phyloP scores from a whole-genome alignment of 2,113 vertebrate genomes.

The Dolichallabes microphthalmus region DNA sequence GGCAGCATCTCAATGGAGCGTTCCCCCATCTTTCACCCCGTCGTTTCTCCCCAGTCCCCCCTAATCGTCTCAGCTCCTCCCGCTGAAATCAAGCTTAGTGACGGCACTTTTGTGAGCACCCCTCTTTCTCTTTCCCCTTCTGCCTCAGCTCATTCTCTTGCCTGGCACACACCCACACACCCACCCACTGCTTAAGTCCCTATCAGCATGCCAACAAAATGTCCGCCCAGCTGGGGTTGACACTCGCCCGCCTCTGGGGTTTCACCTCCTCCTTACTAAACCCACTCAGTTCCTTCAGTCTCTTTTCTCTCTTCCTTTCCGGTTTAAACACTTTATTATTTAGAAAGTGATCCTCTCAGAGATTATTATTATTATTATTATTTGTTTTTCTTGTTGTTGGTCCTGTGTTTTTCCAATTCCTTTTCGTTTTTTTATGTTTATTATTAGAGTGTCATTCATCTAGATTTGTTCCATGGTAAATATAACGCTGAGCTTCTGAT shows the following conservation, averaged over 20 bases:
- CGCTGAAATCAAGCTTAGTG: slow-evolving; percentile 77
- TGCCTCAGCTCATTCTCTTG: slow-evolving; percentile 69
- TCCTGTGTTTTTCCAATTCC: not conserved
- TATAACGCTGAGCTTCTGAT: not conserved
- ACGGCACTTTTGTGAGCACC: slow-evolving; percentile 67
- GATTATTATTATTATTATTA: slow-evolving; percentile 5
- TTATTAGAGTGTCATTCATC: not conserved
- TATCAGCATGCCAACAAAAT: slow-evolving; percentile 83
- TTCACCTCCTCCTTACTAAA: slow-evolving; percentile 69
- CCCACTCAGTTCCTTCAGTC: slow-evolving; percentile 61
- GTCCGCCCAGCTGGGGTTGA: slow-evolving; percentile 78
- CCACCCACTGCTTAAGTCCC: slow-evolving; percentile 81
- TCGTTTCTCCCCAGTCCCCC: slow-evolving; percentile 53
- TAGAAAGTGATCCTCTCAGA: not conserved
- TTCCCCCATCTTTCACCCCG: slow-evolving; percentile 54
- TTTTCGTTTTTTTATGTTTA: not conserved
- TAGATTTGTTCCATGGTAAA: not conserved
- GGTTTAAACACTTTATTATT: not conserved
- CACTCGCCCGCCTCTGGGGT: slow-evolving; percentile 70
- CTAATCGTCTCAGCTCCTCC: slow-evolving; percentile 74
- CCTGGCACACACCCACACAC: slow-evolving; percentile 65
- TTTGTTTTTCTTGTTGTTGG: not conserved
- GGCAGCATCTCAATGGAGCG: slow-evolving; percentile 67
- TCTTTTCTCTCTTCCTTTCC: slow-evolving; percentile 51
- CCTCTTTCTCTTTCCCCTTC: slow-evolving; percentile 49